Evolutionary conservation across 2,797 vertebrate species (phyloP), one percentile per base, ranked within the genome.

Genomic region (Coendou prehensilis): DNA sequence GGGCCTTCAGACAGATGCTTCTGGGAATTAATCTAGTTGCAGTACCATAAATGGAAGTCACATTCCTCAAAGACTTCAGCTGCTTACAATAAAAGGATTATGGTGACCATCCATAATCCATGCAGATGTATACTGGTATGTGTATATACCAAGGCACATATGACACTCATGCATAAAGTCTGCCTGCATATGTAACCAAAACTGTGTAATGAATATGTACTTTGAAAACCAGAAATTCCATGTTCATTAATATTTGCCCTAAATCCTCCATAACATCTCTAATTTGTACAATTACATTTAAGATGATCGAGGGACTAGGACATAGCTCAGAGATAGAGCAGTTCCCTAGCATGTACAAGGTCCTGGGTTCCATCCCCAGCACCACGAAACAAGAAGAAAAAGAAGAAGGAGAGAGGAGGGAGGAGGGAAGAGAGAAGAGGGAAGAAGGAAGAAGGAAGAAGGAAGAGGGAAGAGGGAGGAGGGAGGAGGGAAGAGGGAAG

Each of bases 381-480:
- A 47, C 45, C 41, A 47, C 20, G 28, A 41, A 75, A 47, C 73
- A 75, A 47, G 30, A 75, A 71, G 15, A 69, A 37, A 18, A 10
- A 54, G 28, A 79, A 41, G 20, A 20, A n/a, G 22, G 22, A 30
- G 30, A 30, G 14, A 15, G 13, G 15, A 50, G 50, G 8, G 8
- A 52, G 28, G 17, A 6, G 15, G 28, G 33, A 14, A n/a, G 5
- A n/a, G 10, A 17, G 33, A 26, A 26, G 26, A 9, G 23, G 2
- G 28, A 9, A 28, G 26, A 17, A 15, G n/a, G 7, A 9, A 37
- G 17, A 13, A 9, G 37, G 17, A 37, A 4, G 33, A 20, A 17
- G 15, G 26, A 4, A 6, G 5, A 17, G 1, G 37, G 33, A 20
- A 3, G 63, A 13, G 67, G 13, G 6, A 3, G 10, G 10, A 13